A percentile compares a stretch with the other conserved stretches of the same genome.
Evolutionary conservation across 2,113 vertebrate genomes (phyloP).

Genomic region (Lophius piscatorius): DNA sequence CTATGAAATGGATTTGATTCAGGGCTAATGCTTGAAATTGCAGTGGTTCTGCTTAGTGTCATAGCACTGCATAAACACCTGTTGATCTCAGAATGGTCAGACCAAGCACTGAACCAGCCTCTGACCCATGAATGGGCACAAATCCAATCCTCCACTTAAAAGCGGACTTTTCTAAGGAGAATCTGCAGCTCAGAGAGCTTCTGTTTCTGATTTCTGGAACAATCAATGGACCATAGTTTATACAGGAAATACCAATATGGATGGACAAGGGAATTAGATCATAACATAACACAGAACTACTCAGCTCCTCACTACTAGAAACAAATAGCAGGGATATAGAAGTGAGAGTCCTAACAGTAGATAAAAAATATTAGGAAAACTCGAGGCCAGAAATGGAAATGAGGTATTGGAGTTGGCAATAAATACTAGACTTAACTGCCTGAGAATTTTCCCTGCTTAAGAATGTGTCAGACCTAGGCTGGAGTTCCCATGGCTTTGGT

Average conservation of each 20-base stretch:
- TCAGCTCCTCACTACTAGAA: constrained; percentile 37
- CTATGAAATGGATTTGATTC: constrained; percentile 71
- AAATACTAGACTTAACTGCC: constrained; percentile 70
- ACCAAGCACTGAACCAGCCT: constrained; percentile 41
- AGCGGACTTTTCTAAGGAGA: constrained; percentile 51
- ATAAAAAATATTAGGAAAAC: constrained; percentile 70
- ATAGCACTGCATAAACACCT: constrained; percentile 77
- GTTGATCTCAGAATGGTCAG: constrained; percentile 69
- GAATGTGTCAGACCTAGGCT: constrained; percentile 76
- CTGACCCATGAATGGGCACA: constrained; percentile 50
- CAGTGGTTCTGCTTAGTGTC: constrained; percentile 71
- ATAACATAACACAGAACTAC: constrained; percentile 52
- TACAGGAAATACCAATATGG: constrained; percentile 76
- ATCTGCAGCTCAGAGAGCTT: constrained; percentile 49
- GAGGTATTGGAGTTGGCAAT: constrained; percentile 78
- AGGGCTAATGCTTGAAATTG: constrained; percentile 46
- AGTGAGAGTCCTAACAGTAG: constrained; percentile 52
- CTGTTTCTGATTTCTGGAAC: constrained; percentile 72
- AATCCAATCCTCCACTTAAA: constrained; percentile 59
- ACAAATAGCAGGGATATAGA: constrained; percentile 45
- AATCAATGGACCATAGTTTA: constrained; percentile 73
- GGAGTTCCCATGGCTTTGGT: constrained; percentile 78
- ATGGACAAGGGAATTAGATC: constrained; percentile 71
- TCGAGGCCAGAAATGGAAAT: constrained; percentile 75
- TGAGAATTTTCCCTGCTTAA: constrained; percentile 75